These are phyloP conservation scores for Chrysolina haemoptera DNA, from an alignment of 2,888 invertebrate genomes.

Conservation along the genomic window DNA sequence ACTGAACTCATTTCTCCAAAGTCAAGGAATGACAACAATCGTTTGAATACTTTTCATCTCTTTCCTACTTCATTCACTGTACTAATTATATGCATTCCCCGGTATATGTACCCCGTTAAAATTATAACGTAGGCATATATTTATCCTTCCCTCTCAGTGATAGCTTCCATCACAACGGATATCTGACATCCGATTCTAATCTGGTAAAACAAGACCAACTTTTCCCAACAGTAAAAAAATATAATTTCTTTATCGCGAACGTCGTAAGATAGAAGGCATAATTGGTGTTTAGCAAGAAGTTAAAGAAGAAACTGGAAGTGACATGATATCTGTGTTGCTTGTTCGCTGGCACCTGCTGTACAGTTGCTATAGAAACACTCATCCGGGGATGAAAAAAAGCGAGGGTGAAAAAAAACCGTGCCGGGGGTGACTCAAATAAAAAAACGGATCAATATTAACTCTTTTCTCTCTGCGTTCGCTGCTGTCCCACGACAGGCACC, in stretches of 20 bases:
- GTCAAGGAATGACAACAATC: no score
- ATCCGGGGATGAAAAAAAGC: constrained; percentile 72
- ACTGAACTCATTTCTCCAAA: no score
- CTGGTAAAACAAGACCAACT: constrained; percentile 12
- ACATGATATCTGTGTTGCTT: constrained; percentile 70
- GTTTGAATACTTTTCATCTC: no score
- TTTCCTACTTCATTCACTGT: no score
- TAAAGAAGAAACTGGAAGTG: constrained; percentile 67
- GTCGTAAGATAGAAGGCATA: constrained; percentile 42
- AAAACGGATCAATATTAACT: constrained; percentile 81
- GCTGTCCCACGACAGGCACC: constrained; percentile 64
- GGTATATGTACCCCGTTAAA: not conserved
- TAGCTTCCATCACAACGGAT: not conserved
- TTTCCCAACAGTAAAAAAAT: constrained; percentile 1
- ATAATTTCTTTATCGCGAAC: constrained; percentile 23
- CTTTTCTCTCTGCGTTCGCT: constrained; percentile 70
- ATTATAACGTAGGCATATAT: not conserved
- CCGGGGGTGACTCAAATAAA: constrained; percentile 77
- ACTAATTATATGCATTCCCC: not conserved
- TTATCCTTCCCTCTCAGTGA: not conserved
- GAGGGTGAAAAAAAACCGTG: constrained; percentile 74
- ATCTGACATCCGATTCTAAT: constrained; percentile 9
- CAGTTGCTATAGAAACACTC: constrained; percentile 79
- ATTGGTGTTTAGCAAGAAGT: constrained; percentile 62
- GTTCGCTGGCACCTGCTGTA: constrained; percentile 72